A percentile compares a stretch with the other conserved stretches of the same genome.
These are phyloP conservation scores for Megalops atlanticus DNA, from an alignment of 2,113 vertebrate species.

Conservation along the genomic window DNA sequence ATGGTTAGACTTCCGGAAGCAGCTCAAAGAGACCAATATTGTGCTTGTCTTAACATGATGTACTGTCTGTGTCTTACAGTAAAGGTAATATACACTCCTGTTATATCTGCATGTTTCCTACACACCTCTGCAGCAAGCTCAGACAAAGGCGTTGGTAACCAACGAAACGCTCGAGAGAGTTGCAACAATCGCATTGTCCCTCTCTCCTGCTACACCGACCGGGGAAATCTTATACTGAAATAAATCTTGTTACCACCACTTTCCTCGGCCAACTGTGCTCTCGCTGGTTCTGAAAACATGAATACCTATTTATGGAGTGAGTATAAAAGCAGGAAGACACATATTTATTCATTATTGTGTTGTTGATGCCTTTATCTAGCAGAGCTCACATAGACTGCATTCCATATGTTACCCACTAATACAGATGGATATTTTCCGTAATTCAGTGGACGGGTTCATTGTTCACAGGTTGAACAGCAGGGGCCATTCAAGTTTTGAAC, in stretches of 20 bases:
- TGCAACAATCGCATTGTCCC: constrained; percentile 1
- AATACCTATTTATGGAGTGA: not conserved
- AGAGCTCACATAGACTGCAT: no score
- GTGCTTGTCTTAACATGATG: not conserved
- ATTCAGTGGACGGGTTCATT: no score
- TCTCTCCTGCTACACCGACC: not conserved
- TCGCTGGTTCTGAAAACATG: not conserved
- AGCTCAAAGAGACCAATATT: not conserved
- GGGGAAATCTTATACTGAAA: not conserved
- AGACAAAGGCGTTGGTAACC: not conserved
- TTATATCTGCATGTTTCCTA: not conserved
- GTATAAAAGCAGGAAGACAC: not conserved
- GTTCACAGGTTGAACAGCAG: no score
- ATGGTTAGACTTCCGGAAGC: not conserved
- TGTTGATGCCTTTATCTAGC: no score
- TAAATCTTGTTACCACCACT: not conserved
- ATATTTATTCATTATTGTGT: not conserved
- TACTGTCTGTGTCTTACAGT: not conserved
- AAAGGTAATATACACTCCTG: not conserved
- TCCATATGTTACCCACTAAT: not conserved
- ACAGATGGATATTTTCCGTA: not conserved
- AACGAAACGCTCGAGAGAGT: not conserved
- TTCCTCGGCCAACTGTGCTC: not conserved
- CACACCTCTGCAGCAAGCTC: not conserved
- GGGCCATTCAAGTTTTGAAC: no score